Percentiles rank a stretch among this genome's conserved stretches.
These are phyloP conservation scores for Hyaena hyaena DNA, from an alignment of 2,113 vertebrate genomes.

Conservation along the genomic window DNA sequence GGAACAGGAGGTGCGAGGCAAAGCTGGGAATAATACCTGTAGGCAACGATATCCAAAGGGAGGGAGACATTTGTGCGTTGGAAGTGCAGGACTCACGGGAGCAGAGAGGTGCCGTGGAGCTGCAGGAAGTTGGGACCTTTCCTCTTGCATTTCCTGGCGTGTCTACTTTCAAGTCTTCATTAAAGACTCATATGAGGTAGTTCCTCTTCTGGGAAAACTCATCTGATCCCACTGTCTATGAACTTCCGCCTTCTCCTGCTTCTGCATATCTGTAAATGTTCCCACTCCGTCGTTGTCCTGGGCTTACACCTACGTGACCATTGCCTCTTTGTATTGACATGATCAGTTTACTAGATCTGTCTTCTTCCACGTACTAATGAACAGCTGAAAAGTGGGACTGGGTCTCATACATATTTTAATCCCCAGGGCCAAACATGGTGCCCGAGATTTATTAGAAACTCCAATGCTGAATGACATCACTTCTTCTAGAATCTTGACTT, in stretches of 20 bases:
- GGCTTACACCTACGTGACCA: neutral
- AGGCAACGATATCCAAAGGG: neutral
- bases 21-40: neutral
- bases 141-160: neutral
- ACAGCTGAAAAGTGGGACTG: neutral
- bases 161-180: neutral
- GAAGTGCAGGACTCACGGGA: neutral
- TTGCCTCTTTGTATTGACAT: neutral
- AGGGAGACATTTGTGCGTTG: neutral
- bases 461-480: neutral
- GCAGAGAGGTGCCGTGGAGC: neutral
- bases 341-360: neutral
- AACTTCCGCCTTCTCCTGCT: neutral
- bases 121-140: neutral
- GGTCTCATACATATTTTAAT: neutral
- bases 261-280: neutral
- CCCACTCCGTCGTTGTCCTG: neutral
- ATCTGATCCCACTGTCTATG: neutral
- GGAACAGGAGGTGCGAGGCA: neutral
- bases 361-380: neutral
- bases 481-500: neutral
- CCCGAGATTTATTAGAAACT: neutral
- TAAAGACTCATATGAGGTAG: neutral
- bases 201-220: neutral
- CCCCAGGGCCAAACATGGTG: neutral